A percentile compares a stretch with the other conserved stretches of the same genome.
Conservation (phyloP, 1,140 invertebrate species). For the Drosophila sp. region DNA sequence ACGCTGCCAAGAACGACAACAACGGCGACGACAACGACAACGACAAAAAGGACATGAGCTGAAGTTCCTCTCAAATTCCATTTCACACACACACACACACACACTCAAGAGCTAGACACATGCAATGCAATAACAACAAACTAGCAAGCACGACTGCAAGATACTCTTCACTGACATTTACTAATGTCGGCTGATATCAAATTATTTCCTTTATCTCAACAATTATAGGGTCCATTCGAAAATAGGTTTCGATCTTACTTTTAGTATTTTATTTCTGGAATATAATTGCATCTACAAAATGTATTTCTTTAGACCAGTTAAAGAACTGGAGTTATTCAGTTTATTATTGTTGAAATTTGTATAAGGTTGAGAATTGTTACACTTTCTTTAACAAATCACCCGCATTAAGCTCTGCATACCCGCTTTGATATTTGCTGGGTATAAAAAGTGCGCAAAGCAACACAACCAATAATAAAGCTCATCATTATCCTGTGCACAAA, state of each 20-base stretch:
- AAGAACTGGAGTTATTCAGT: too few relatives aligned
- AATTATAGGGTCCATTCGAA: too few relatives aligned
- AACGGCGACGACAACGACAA: conserved; percentile 42
- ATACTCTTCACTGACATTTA: too few relatives aligned
- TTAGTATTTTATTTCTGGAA: too few relatives aligned
- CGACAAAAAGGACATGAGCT: conserved; percentile 54
- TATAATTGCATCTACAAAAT: too few relatives aligned
- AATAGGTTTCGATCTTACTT: too few relatives aligned
- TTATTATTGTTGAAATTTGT: too few relatives aligned
- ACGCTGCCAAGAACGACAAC: conserved; percentile 71
- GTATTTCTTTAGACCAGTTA: too few relatives aligned
- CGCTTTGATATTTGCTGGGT: conserved; percentile 7
- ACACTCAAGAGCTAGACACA: neutral
- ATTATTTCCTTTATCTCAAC: too few relatives aligned
- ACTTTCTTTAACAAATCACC: neutral
- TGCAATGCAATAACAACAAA: conserved; percentile 3
- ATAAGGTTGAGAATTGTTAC: neutral
- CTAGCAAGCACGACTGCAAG: neutral
- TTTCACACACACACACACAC: conserved; percentile 6
- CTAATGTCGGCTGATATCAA: too few relatives aligned
- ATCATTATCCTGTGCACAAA: conserved; percentile 84
- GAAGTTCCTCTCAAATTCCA: conserved; percentile 47
- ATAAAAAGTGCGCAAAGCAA: conserved; percentile 47
- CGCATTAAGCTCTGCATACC: neutral
- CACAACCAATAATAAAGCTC: conserved; percentile 81